Conservation (phyloP, 2,888 invertebrate genomes). For the Sinhomidia bicolor region DNA sequence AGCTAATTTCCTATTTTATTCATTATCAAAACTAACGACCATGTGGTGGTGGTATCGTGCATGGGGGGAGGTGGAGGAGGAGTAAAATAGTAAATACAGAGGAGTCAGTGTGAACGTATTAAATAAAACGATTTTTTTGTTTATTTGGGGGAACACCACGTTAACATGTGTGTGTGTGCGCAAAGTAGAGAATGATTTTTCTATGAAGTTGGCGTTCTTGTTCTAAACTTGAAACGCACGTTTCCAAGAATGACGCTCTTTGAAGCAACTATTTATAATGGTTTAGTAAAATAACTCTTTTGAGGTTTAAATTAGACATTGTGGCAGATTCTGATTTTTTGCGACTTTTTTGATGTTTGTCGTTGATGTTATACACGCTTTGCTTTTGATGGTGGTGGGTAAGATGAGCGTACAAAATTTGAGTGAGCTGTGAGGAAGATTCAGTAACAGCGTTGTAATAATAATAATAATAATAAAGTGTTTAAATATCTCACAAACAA, state of each 20-base stretch:
- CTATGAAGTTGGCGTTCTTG: neutral
- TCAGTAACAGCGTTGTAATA: neutral
- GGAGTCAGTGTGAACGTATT: neutral
- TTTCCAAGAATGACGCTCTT: slow-evolving; percentile 38
- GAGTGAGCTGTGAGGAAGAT: slow-evolving; percentile 60
- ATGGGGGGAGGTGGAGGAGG: neutral
- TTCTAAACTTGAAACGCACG: slow-evolving; percentile 12
- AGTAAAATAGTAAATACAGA: neutral
- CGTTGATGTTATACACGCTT: neutral
- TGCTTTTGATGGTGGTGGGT: neutral
- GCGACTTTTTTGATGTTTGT: neutral
- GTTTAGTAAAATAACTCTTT: slow-evolving; percentile 4
- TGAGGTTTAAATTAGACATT: slow-evolving; percentile 28
- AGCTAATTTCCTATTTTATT: slow-evolving; percentile 62
- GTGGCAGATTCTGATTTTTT: slow-evolving; percentile 18
- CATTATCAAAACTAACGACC: slow-evolving; percentile 54
- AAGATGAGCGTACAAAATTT: slow-evolving; percentile 55
- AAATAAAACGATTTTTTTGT: slow-evolving; percentile 9
- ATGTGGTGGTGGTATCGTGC: slow-evolving; percentile 24
- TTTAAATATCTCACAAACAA: too few relatives aligned
- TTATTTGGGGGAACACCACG: neutral
- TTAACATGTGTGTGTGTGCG: neutral
- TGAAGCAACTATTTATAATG: neutral
- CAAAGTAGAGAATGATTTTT: neutral
- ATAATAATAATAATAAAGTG: too few relatives aligned